Evolutionary conservation across 2,888 invertebrate genomes (phyloP), one percentile per base, ranked within the genome.

Genomic region (Cerceris ruficornis): DNA sequence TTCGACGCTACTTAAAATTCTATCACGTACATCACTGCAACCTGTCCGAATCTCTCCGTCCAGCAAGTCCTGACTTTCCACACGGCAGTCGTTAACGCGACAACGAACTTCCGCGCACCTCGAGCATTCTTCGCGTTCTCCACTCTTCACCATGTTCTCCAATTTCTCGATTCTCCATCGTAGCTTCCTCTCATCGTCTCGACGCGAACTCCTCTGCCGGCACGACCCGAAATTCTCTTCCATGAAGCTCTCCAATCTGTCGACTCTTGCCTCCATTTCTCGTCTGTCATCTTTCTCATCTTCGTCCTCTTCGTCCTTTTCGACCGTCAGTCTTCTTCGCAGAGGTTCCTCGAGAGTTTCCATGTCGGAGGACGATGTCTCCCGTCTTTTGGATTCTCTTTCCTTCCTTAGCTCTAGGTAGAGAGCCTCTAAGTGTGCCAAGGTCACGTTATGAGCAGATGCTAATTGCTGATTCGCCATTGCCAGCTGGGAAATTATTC

Each of bases 391-490:
- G 15, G 65, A 6, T 17, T 73, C 67, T 52, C 79, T 75, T 57
- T 85, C 86, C 41, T 77, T 86, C 43, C 80, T 82, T 11, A 91
- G 57, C 54, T 91, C 90, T 6, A 82, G 54, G 68, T 91, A 91
- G 9, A 91, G 73, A 7, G 85, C 78, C 54, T 91, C 90, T 65
- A 91, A 74, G 60, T 90, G 91, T 1, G 80, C 81, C n/a, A 92
- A 54, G 2, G 90, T 88, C 4, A 87, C 86, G 58, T 82, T 88
- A 72, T 92, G 91, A 0, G 91, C 90, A 0, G 86, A 69, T 1
- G 91, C 90, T 62, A 92, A 83, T 74, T 92, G 92, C 52, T 92
- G 90, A 86, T 92, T 92, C 0, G 92, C 90, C 50, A 89, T 83
- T 0, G 92, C 92, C n/a, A 92, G 80, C 76, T 90, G 88, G 2